Conservation (phyloP, 1,140 invertebrate species). For the Vollenhovia emeryi region DNA sequence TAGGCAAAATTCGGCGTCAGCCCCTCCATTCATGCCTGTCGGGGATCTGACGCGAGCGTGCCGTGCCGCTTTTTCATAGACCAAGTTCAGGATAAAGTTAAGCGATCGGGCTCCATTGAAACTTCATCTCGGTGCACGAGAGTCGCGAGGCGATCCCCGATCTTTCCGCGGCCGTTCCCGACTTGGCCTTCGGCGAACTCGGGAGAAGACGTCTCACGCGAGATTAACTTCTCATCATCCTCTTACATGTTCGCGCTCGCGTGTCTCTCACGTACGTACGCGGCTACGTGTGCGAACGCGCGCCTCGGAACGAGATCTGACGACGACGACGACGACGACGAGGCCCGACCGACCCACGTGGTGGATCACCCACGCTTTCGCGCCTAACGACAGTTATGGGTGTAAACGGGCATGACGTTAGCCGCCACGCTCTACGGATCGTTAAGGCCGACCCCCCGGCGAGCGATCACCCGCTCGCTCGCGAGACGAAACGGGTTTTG, state of each 20-base stretch:
- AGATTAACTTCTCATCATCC: constrained; percentile 52
- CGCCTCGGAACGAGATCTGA: constrained; percentile 16
- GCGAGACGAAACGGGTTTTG: constrained; percentile 77
- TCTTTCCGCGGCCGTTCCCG: constrained; percentile 19
- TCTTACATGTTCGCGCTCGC: not conserved
- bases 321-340: not conserved
- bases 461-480: constrained; percentile 72
- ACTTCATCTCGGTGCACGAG: constrained; percentile 61
- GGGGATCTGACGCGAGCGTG: not conserved
- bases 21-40: constrained; percentile 5
- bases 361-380: constrained; percentile 78
- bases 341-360: constrained; percentile 13
- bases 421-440: constrained; percentile 74
- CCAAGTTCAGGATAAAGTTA: constrained; percentile 62
- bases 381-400: constrained; percentile 79
- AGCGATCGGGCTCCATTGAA: constrained; percentile 63
- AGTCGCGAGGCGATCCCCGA: constrained; percentile 24
- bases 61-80: constrained; percentile 10
- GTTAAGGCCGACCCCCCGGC: constrained; percentile 79
- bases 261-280: not conserved
- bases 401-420: constrained; percentile 80
- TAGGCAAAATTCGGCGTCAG: not conserved
- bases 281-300: not conserved
- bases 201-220: not conserved
- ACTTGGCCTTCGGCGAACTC: constrained; percentile 22